Base-by-base conservation (phyloP, 2,888 invertebrate species). In the Pomacea canaliculata region DNA sequence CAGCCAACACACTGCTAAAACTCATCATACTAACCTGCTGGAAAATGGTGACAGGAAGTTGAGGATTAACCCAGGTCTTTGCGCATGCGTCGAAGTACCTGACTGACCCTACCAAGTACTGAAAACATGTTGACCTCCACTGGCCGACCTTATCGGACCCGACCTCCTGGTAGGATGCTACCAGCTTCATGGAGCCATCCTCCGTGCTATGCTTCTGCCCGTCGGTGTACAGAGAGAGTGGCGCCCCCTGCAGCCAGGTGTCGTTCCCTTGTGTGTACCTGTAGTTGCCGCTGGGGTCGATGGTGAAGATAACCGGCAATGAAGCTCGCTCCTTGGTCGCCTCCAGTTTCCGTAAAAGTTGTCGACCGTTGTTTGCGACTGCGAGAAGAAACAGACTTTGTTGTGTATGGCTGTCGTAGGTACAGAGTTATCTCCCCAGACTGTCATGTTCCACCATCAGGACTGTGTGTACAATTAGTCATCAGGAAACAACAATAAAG, bases 111-210 rank as follows among this genome's bases (percentile, higher is more conserved):
- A 72, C 77, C 60, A 71, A 62, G 70, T 75, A 79, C 23, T 18
- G n/a, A 48, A 73, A 79, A 46, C 49, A 51, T 1, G 70, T 69
- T n/a, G 59, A 48, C 37, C 71, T 59, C 74, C 75, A 79, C 7
- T 63, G n/a, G 18, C 79, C 77, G n/a, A 77, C 19, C 51, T 49
- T 49, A 56, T 79, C 77, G 9, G 51, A 23, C 5, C 79, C 79
- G 18, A 23, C 59, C 2, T 63, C 27, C 16, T 60, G 19, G 19
- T 59, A 18, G 19, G 63, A 12, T 27, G 73, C 51, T 10, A 59
- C 37, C 23, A 82, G 77, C 23, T 78, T 63, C 63, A 63, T 63
- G 63, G n/a, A n/a, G 13, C 63, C 63, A 10, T 63, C 10, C 23
- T 63, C 63, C 12, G 51, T 56, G 10, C 12, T 56, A 2, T 16